Evolutionary conservation across 2,113 vertebrate species (phyloP), one percentile per base, ranked within the genome.

Genomic region (Cavia porcellus): DNA sequence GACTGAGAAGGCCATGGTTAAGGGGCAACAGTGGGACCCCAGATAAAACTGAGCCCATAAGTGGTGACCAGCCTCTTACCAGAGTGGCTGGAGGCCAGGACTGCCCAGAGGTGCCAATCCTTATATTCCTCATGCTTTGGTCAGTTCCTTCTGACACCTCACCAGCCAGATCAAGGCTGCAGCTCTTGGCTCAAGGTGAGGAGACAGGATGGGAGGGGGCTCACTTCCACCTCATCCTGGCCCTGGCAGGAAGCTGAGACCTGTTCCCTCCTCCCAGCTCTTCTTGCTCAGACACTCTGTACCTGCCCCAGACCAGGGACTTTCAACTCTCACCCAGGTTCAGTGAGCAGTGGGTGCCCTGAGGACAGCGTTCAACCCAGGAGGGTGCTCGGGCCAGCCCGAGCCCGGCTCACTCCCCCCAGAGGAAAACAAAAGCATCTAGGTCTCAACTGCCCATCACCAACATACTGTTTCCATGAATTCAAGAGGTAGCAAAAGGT

Each of bases 401-500:
- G 10, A 72, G 72, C 75, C 94, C 9, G 7, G 74, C 8, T 64
- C 47, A 25, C 55, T 42, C 32, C 25, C 47, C 55, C 24, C 8
- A 20, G 90, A 97, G 96, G 96, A 98, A 99, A 97, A 80, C 74
- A 97, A 97, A 98, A 95, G 64, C 83, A 88, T 98, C 82, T 6
- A 0, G 19, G 97, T 98, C 98, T 98, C 98, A 97, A 97, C 98
- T 99, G 99, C 99, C 98, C 98, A 98, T 99, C 99, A 98, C 98
- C 98, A 98, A 97, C 98, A 98, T 98, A 99, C 98, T 99, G 99
- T 99, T 99, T 97, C 98, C 98, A 96, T 98, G 99, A 99, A 99
- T 99, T 99, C 98, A 99, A 99, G 99, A 99, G 99, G 99, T 99
- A 99, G 99, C 99, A 99, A 99, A 97, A 99, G 98, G 98, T 99